Evolutionary conservation across 1,140 invertebrate genomes (phyloP), one percentile per base, ranked within the genome.

Genomic region (Trachymyrmex cornetzi): DNA sequence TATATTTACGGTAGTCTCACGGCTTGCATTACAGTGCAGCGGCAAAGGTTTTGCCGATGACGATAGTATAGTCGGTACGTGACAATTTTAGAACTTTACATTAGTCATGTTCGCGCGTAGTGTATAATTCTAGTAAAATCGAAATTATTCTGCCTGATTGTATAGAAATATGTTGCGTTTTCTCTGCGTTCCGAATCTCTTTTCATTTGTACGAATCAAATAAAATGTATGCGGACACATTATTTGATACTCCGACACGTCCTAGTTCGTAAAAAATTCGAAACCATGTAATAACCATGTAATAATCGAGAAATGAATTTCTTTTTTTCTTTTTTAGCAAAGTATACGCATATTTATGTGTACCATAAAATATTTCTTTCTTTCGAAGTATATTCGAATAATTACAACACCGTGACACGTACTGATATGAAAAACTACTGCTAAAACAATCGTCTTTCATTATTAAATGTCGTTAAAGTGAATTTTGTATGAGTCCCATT

Each of bases 1-100:
- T 82, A 74, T 74, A 74, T 82, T 74, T 82, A 84, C 55, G 67
- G 53, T 59, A 74, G 53, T 74, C 80, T 82, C 80, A 50, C 3
- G 55, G 69, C 55, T 74, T 27, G 80, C 44, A 27, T 84, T 75
- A 84, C 38, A 48, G 22, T 22, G 30, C 44, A 19, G 53, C 50
- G 53, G 67, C 34, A 59, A 59, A 82, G 67, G 55, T 82, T 74
- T 82, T 59, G 80, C 67, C 48, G 67, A 82, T 82, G 53, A 72
- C 67, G 48, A 81, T 16, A 22, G 30, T 30, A 55, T 57, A 69
- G 64, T 30, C 12, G 44, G 61, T 63, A 71, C 50, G 77, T 81
- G 77, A 71, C 77, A 80, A 53, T 81, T 81, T 81, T 81, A 81
- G 66, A 71, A 71, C 64, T 71, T 69, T 57, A 14, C 48, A 61